phyloP scores from a whole-genome alignment of 1,140 invertebrate genomes.

The Cyclargus thomasi region DNA sequence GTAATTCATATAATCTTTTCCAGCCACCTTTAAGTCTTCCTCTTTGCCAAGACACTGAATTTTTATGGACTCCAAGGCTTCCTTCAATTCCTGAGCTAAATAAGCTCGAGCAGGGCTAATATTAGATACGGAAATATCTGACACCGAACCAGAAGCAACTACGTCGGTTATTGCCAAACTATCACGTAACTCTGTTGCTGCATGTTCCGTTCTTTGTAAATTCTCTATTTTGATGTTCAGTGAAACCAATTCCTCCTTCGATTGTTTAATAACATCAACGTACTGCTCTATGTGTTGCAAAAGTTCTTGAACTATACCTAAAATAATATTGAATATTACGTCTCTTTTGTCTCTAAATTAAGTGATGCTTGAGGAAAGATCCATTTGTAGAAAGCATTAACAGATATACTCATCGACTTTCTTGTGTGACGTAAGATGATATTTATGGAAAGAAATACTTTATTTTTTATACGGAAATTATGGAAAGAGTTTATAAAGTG shows the following conservation, averaged over 20 bases:
- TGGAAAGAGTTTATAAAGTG: too few relatives aligned
- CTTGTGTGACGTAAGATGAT: too few relatives aligned
- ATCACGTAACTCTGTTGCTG: background rate
- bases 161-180: background rate
- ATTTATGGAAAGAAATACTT: too few relatives aligned
- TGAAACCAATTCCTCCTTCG: background rate
- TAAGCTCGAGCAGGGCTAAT: background rate
- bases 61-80: background rate
- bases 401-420: too few relatives aligned
- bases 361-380: too few relatives aligned
- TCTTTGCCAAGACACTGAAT: background rate
- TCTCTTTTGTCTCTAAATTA: background rate
- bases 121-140: background rate
- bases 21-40: background rate
- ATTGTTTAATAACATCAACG: background rate
- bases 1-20: too few relatives aligned
- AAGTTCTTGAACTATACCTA: background rate
- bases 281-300: conserved; percentile 9
- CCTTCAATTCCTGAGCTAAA: background rate
- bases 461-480: too few relatives aligned
- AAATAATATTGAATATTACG: background rate
- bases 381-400: too few relatives aligned
- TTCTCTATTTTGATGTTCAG: background rate
- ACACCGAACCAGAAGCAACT: background rate
- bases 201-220: conserved; percentile 15